Evolutionary conservation across 2,888 invertebrate genomes (phyloP).

Genomic region (Temnothorax ravouxi): DNA sequence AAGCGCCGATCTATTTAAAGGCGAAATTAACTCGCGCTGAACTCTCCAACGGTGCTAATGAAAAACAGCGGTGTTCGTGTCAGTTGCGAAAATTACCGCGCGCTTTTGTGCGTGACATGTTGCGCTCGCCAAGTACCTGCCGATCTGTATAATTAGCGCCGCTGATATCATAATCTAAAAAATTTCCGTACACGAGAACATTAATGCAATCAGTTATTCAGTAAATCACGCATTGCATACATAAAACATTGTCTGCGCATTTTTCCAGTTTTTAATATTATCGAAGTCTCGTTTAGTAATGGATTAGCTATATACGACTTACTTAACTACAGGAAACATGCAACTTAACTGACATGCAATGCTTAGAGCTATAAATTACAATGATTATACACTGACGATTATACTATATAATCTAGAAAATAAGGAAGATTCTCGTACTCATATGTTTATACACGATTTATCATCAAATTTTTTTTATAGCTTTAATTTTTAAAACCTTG

Average conservation of each 20-base stretch:
- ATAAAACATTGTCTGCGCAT: background rate
- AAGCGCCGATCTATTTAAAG: conserved; percentile 73
- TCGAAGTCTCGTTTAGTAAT: conserved; percentile 14
- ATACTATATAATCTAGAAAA: background rate
- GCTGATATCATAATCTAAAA: conserved; percentile 47
- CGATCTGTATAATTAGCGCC: conserved; percentile 49
- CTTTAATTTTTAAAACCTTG: background rate
- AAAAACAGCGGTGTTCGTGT: conserved; percentile 69
- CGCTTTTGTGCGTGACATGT: conserved; percentile 53
- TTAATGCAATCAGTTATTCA: conserved; percentile 33
- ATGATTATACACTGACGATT: background rate
- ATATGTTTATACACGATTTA: background rate
- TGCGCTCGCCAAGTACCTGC: conserved; percentile 32
- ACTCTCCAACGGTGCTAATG: conserved; percentile 71
- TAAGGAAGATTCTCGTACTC: background rate
- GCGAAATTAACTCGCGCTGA: conserved; percentile 71
- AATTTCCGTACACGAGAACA: conserved; percentile 17
- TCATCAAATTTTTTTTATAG: conserved; percentile 1
- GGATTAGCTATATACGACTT: conserved; percentile 4
- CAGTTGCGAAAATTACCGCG: conserved; percentile 50
- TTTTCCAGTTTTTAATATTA: background rate
- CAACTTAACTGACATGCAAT: background rate
- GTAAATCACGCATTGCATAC: conserved; percentile 15
- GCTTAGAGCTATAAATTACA: conserved; percentile 29
- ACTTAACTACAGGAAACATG: conserved; percentile 20